Evolutionary conservation across 2,888 invertebrate genomes (phyloP), one percentile per base, ranked within the genome.

Genomic region (Muschampia staudingeri): DNA sequence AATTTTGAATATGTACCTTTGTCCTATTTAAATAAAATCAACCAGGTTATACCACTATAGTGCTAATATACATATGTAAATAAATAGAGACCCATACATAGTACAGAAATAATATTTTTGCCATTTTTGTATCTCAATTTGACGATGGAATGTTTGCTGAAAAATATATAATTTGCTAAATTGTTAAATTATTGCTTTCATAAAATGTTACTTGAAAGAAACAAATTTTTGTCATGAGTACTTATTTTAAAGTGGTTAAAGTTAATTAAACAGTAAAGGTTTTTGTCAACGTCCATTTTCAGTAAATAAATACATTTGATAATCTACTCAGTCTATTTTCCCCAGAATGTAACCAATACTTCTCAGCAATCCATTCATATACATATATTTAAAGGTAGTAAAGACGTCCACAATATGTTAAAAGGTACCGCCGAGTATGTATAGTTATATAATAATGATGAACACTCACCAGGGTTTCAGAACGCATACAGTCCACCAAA

Each of bases 401-500:
- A 14, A 84, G 83, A 87, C 87, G 87, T 83, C 86, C 86, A 88
- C 87, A 86, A 87, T 82, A 86, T 83, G 48, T 48, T 48, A 80
- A 69, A 11, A n/a, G n/a, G n/a, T n/a, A 30, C 25, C 25, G 11
- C 5, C 44, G 40, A 65, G 19, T 52, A 56, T 12, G 84, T 76
- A 52, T 56, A 56, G 14, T 8, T 56, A 19, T 56, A 93, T 95
- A 95, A 83, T 93, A 96, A 86, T 92, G 94, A 96, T 96, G 95
- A 93, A 94, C 96, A 97, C 96, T 97, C 97, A 97, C 96, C 96
- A 93, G 93, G 94, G 90, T 94, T 91, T 94, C 94, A 93, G 94
- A 94, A 95, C 95, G 96, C 94, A 96, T 95, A 95, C 96, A 95
- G 95, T 95, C 94, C 96, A 97, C 96, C 96, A 96, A 97, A 97